These are phyloP conservation scores for Isoperla grammatica DNA, from an alignment of 2,888 invertebrate genomes.

Conservation along the genomic window DNA sequence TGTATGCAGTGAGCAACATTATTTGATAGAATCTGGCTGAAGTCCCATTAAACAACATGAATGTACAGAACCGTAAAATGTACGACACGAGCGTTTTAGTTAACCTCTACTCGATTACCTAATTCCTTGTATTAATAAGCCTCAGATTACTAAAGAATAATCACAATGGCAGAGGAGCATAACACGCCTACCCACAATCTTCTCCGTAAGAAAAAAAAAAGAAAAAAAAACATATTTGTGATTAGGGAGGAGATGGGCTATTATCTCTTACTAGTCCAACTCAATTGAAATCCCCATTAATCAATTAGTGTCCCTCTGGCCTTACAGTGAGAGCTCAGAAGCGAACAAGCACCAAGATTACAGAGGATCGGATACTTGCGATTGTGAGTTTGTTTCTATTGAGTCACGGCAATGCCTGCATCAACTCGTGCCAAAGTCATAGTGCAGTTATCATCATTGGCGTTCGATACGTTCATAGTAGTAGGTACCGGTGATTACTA, in stretches of 20 bases:
- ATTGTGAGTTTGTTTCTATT: not conserved
- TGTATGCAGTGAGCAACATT: too few relatives aligned
- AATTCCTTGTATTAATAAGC: slow-evolving; percentile 35
- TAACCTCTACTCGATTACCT: too few relatives aligned
- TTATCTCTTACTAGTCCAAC: not conserved
- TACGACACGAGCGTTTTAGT: too few relatives aligned
- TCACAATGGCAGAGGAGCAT: slow-evolving; percentile 39
- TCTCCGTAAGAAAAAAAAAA: slow-evolving; percentile 22
- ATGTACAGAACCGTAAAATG: too few relatives aligned
- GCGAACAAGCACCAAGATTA: slow-evolving; percentile 43
- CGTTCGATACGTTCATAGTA: too few relatives aligned
- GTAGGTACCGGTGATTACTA: too few relatives aligned
- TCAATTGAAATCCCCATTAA: not conserved
- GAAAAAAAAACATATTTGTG: not conserved
- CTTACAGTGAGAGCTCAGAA: slow-evolving; percentile 42
- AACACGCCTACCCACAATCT: slow-evolving; percentile 24
- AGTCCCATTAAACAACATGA: too few relatives aligned
- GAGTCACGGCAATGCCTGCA: slow-evolving; percentile 8
- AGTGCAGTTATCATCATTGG: slow-evolving; percentile 44
- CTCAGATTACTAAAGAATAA: slow-evolving; percentile 47
- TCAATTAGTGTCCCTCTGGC: slow-evolving; percentile 42
- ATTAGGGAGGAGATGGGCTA: slow-evolving; percentile 13
- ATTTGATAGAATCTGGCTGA: too few relatives aligned
- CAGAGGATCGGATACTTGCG: slow-evolving; percentile 39
- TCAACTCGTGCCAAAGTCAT: slow-evolving; percentile 35